Base-by-base conservation (phyloP, 2,888 invertebrate species). In the Drosophila ustulata region DNA sequence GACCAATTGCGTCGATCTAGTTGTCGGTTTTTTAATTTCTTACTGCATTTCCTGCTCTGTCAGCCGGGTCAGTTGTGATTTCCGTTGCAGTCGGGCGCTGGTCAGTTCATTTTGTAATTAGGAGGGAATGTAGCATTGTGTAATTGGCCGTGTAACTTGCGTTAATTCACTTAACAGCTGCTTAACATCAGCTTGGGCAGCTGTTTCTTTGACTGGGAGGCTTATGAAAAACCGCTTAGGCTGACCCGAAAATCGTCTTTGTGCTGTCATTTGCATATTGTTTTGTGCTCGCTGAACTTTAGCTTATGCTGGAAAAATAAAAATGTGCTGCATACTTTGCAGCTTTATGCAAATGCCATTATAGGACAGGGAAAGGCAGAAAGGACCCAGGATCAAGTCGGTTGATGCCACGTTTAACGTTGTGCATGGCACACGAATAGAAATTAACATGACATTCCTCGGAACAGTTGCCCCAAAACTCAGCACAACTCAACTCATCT, bases 361-460 rank as follows among this genome's bases (percentile, higher is more conserved):
- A 76, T 66, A 73, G 66, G 46, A 39, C 58, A 50, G 57, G 30
- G 52, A 46, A 11, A 37, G 37, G 37, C 43, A 34, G 46, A 57
- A 39, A 71, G 67, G 59, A 64, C 37, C 34, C 59, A 56, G 76
- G 56, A 76, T 49, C 55, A 51, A 47, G 55, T 18, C 51, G 61
- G 25, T 53, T 50, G 43, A 9, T 25, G 66, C 63, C 63, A 82
- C 63, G 67, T 64, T 80, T 71, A 82, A 55, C 82, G 73, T 30
- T 66, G 61, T 71, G 75, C 79, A 66, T 71, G 72, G 72, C 59
- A 71, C 66, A 70, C 82, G 79, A 84, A 85, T 88, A 79, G 80
- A 88, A 85, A 88, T 85, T 84, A 89, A 85, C 88, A 88, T 89
- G 89, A 75, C 81, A 78, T 80, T 74, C 74, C 71, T 66, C 30